phyloP scores from a whole-genome alignment of 2,888 invertebrate species.

The Pammene aurita region DNA sequence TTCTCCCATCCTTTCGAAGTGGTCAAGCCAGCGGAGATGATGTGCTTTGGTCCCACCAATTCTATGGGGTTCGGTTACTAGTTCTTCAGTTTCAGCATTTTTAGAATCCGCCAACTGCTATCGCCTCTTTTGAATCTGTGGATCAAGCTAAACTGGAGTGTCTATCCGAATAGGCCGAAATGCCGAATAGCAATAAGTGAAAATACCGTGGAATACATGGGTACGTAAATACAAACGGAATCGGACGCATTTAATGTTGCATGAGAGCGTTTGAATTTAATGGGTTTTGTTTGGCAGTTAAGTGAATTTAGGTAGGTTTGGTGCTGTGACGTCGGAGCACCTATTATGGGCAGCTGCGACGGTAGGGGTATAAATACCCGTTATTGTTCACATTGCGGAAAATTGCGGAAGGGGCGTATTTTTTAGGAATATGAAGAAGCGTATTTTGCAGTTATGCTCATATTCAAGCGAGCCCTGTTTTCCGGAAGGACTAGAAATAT shows the following conservation, averaged over 20 bases:
- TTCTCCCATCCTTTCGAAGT: too few species aligned
- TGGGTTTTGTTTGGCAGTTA: constrained; percentile 48
- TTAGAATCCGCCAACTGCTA: too few species aligned
- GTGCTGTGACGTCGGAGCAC: constrained; percentile 11
- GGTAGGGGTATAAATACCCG: constrained; percentile 13
- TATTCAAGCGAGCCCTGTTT: not conserved
- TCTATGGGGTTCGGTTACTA: too few species aligned
- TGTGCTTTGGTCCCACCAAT: too few species aligned
- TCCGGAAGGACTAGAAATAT: not conserved
- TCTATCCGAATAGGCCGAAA: too few species aligned
- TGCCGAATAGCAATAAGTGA: not conserved
- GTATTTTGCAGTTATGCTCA: not conserved
- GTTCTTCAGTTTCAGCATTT: too few species aligned
- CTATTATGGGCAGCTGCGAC: constrained; percentile 27
- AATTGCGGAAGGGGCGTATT: constrained; percentile 1
- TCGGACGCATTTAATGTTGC: constrained; percentile 55
- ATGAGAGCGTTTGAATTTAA: constrained; percentile 61
- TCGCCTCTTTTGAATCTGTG: too few species aligned
- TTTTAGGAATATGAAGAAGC: constrained; percentile 11
- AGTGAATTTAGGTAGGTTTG: constrained; percentile 39
- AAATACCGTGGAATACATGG: not conserved
- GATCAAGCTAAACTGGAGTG: not conserved
- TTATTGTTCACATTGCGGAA: constrained; percentile 20
- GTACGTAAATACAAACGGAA: constrained; percentile 38
- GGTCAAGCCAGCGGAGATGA: too few species aligned